A percentile compares a stretch with the other conserved stretches of the same genome.
Conservation (phyloP, 2,888 invertebrate genomes). For the Plagiodera versicolora region DNA sequence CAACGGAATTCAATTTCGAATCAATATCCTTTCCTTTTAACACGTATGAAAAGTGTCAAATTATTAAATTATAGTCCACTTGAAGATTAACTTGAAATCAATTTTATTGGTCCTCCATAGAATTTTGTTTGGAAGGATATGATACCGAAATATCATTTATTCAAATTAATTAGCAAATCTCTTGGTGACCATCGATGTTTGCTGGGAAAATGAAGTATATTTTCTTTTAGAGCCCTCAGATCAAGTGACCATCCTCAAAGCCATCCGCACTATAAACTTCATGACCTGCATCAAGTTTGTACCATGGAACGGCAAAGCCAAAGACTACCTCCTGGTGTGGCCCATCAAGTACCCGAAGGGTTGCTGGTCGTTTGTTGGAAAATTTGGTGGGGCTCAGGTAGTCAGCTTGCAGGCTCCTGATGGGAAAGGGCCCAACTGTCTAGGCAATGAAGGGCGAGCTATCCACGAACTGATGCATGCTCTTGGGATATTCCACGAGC, state of each 20-base stretch:
- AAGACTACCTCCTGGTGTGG: conserved; percentile 67
- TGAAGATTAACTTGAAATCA: too few relatives aligned
- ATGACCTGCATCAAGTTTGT: conserved; percentile 68
- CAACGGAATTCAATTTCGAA: too few relatives aligned
- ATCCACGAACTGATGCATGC: conserved; percentile 81
- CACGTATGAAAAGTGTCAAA: too few relatives aligned
- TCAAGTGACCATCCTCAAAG: conserved; percentile 61
- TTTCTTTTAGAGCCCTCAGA: conserved; percentile 63
- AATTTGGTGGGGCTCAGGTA: conserved; percentile 72
- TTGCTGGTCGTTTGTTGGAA: conserved; percentile 80
- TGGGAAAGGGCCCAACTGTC: conserved; percentile 63
- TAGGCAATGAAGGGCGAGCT: conserved; percentile 70
- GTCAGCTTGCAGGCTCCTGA: conserved; percentile 70
- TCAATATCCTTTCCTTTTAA: too few relatives aligned
- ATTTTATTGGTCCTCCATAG: too few relatives aligned
- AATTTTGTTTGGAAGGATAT: too few relatives aligned
- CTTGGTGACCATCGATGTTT: too few relatives aligned
- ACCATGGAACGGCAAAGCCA: conserved; percentile 65
- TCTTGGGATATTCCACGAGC: conserved; percentile 81
- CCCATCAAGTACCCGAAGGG: conserved; percentile 68
- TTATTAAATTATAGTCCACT: too few relatives aligned
- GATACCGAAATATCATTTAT: too few relatives aligned
- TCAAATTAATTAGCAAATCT: too few relatives aligned
- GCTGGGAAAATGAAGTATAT: too few relatives aligned
- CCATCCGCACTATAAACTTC: conserved; percentile 63